These are phyloP conservation scores for Tortrix viridana DNA, from an alignment of 2,888 invertebrate species.

Conservation along the genomic window DNA sequence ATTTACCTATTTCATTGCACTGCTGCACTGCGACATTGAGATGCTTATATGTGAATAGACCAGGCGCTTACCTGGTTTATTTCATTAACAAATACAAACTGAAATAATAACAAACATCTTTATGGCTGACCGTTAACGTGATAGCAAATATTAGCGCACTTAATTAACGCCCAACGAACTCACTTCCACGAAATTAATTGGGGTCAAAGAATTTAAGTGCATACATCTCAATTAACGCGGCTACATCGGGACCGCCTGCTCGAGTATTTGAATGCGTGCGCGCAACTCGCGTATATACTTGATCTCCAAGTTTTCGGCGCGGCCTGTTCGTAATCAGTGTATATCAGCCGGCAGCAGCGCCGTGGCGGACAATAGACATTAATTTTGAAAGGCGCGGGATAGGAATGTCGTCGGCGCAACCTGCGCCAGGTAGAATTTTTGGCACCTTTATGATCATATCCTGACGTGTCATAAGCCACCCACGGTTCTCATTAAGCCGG, in stretches of 20 bases:
- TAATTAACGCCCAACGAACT: conserved; percentile 74
- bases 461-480: conserved; percentile 82
- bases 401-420: conserved; percentile 76
- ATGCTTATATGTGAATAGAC: too few species aligned
- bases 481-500: conserved; percentile 81
- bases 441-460: conserved; percentile 82
- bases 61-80: not conserved
- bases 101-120: conserved; percentile 52
- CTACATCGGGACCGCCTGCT: conserved; percentile 54
- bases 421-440: conserved; percentile 79
- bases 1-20: too few species aligned
- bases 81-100: conserved; percentile 43
- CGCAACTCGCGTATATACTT: conserved; percentile 23
- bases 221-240: conserved; percentile 77
- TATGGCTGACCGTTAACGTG: conserved; percentile 56
- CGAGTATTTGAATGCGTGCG: conserved; percentile 48
- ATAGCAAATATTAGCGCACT: conserved; percentile 74
- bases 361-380: conserved; percentile 73
- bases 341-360: conserved; percentile 22
- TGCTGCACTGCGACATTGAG: too few species aligned
- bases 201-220: conserved; percentile 80
- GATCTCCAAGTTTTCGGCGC: conserved; percentile 20
- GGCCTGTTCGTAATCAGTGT: conserved; percentile 53
- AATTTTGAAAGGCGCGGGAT: conserved; percentile 76
- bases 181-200: conserved; percentile 81